A percentile compares a stretch with the other conserved stretches of the same genome.
phyloP scores from a whole-genome alignment of 2,113 vertebrate genomes.

The Eolophus roseicapilla region DNA sequence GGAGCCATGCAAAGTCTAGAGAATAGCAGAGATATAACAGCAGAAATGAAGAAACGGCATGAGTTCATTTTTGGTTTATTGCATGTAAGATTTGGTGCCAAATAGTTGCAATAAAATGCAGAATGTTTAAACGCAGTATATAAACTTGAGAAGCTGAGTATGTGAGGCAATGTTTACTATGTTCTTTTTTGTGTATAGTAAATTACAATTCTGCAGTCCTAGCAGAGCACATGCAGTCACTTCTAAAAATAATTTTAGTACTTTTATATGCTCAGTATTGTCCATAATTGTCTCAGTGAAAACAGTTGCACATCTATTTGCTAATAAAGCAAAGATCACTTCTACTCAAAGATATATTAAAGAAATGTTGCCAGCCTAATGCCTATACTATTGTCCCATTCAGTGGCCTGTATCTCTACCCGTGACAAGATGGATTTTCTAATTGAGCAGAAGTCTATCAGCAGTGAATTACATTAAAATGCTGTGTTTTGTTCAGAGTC shows the following conservation, averaged over 20 bases:
- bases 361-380: neutral
- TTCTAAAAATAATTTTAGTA: neutral
- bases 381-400: rapidly evolving
- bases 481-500: neutral
- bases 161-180: neutral
- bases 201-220: neutral
- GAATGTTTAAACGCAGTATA: neutral
- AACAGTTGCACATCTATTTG: neutral
- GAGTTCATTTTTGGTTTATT: constrained; percentile 8
- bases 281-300: neutral
- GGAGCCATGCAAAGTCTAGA: neutral
- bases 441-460: neutral
- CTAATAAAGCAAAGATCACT: neutral
- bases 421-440: neutral
- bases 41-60: neutral
- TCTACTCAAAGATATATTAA: neutral
- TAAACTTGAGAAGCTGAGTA: neutral
- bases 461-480: neutral
- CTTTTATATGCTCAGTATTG: neutral
- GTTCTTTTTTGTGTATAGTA: neutral
- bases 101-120: constrained; percentile 13
- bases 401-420: neutral
- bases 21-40: neutral
- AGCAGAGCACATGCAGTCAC: neutral
- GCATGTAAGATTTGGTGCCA: neutral